These are phyloP conservation scores for Drosophila planitibia DNA, from an alignment of 2,888 invertebrate genomes.

Conservation along the genomic window DNA sequence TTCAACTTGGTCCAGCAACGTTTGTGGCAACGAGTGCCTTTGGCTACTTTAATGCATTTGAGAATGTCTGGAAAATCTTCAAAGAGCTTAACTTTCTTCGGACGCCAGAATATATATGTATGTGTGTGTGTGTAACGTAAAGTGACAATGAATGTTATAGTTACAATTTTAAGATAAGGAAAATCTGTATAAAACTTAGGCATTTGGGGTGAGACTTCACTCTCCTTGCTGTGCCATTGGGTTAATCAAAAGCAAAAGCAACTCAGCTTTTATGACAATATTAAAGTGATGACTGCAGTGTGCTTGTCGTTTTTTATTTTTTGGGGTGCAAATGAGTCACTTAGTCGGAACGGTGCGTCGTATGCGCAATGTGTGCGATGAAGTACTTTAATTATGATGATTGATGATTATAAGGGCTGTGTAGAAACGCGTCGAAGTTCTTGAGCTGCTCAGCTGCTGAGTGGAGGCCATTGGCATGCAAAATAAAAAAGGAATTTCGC, in stretches of 20 bases:
- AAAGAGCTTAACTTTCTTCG: conserved; percentile 20
- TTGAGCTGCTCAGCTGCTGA: conserved; percentile 5
- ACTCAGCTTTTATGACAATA: conserved; percentile 60
- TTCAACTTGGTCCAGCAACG: conserved; percentile 28
- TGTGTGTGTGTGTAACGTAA: not conserved
- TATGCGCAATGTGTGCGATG: conserved; percentile 51
- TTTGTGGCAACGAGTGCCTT: conserved; percentile 22
- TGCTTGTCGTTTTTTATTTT: conserved; percentile 55
- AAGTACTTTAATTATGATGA: conserved; percentile 76
- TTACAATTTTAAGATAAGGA: conserved; percentile 25
- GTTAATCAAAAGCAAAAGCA: conserved; percentile 30
- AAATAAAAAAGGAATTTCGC: conserved; percentile 71
- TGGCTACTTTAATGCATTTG: conserved; percentile 53
- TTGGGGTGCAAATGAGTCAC: conserved; percentile 62
- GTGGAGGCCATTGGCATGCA: conserved; percentile 56
- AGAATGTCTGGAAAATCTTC: conserved; percentile 32
- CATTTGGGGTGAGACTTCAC: not conserved
- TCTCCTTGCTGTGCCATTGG: not conserved
- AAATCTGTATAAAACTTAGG: not conserved
- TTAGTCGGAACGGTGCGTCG: conserved; percentile 37
- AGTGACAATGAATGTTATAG: conserved; percentile 17
- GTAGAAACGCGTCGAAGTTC: conserved; percentile 18
- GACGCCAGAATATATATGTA: not conserved
- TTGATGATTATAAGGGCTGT: conserved; percentile 67
- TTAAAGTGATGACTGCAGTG: conserved; percentile 61